phyloP scores from a whole-genome alignment of 2,797 vertebrate species.

The Chromis chromis region DNA sequence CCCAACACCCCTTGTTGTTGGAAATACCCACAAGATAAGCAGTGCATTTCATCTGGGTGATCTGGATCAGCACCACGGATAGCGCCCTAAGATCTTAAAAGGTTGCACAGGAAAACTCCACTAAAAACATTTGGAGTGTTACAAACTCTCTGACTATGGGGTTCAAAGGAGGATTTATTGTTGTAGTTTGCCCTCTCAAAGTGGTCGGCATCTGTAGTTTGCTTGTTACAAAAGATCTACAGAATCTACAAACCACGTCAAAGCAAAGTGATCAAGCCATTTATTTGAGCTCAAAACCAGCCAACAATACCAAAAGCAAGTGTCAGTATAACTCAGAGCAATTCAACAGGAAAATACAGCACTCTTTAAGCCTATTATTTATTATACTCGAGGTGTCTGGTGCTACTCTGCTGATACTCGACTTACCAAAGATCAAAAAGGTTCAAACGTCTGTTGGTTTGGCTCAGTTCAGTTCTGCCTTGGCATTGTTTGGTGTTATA shows the following conservation, averaged over 20 bases:
- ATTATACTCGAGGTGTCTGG: neutral
- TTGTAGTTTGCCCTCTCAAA: neutral
- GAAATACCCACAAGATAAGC: neutral
- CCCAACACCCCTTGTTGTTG: neutral
- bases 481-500: conserved; percentile 5
- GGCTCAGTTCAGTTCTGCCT: neutral
- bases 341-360: conserved; percentile 1
- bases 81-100: conserved; percentile 9
- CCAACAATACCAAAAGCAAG: neutral
- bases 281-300: too few species aligned
- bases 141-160: too few species aligned
- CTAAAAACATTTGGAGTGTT: neutral
- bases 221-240: neutral
- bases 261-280: neutral
- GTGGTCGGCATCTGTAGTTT: neutral
- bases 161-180: too few species aligned
- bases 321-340: neutral
- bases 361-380: too few species aligned
- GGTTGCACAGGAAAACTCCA: neutral
- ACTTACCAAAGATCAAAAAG: conserved; percentile 1
- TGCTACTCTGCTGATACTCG: neutral
- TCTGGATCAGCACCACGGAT: conserved; percentile 55
- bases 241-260: neutral
- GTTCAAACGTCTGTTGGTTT: conserved; percentile 1
- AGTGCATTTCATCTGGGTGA: neutral